Percentiles rank a stretch among this genome's conserved stretches.
Evolutionary conservation across 2,113 vertebrate genomes (phyloP).

Genomic region (Seriola dumerili): DNA sequence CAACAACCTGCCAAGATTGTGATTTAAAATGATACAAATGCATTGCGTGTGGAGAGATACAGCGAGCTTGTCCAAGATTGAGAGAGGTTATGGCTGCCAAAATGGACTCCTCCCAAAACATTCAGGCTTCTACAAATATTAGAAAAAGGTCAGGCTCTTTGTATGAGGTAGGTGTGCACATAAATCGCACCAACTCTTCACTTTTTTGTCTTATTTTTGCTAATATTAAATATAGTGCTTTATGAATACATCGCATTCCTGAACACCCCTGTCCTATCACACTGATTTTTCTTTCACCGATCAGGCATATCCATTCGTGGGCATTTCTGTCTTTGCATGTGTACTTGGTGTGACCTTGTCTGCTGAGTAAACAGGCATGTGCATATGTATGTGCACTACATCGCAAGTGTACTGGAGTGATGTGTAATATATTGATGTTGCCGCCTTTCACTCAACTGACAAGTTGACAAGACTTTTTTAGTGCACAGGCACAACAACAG

Average conservation of each 20-base stretch:
- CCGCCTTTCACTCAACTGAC: slow-evolving; percentile 53
- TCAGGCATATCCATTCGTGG: not conserved
- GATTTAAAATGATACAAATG: slow-evolving; percentile 71
- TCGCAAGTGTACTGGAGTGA: slow-evolving; percentile 26
- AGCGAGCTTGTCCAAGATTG: slow-evolving; percentile 28
- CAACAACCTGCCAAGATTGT: slow-evolving; percentile 61
- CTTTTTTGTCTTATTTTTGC: not conserved
- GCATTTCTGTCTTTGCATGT: not conserved
- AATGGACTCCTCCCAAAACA: slow-evolving; percentile 59
- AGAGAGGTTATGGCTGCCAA: slow-evolving; percentile 28
- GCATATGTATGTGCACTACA: slow-evolving; percentile 33
- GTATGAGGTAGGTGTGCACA: slow-evolving; percentile 11
- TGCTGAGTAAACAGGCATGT: slow-evolving; percentile 27
- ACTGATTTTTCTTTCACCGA: slow-evolving; percentile 7
- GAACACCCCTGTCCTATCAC: not conserved
- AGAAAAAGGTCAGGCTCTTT: not conserved
- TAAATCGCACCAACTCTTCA: not conserved
- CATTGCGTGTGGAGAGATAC: slow-evolving; percentile 31
- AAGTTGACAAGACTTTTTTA: slow-evolving; percentile 44
- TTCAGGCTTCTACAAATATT: slow-evolving; percentile 50
- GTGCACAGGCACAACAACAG: slow-evolving; percentile 17
- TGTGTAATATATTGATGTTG: slow-evolving; percentile 49
- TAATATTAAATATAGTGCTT: not conserved
- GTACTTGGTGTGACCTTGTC: slow-evolving; percentile 45
- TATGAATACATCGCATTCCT: not conserved